phyloP scores from a whole-genome alignment of 2,888 invertebrate genomes.

The Dioctria rufipes region DNA sequence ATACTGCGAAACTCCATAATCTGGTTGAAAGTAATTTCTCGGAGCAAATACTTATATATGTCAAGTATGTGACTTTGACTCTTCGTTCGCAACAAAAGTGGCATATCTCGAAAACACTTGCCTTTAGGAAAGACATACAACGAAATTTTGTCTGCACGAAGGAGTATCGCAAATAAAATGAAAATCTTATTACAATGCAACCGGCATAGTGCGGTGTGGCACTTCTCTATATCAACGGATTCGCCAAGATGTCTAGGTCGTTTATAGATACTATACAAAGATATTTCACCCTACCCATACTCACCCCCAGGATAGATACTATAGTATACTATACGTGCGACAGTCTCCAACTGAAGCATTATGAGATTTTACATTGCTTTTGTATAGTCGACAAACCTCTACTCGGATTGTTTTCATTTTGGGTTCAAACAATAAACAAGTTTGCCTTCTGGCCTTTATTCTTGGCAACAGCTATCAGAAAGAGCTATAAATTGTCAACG shows the following conservation, averaged over 20 bases:
- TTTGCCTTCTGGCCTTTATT: constrained; percentile 16
- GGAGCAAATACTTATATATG: neutral
- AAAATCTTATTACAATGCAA: constrained; percentile 1
- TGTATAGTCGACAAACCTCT: neutral
- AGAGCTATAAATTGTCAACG: constrained; percentile 26
- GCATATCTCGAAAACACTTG: neutral
- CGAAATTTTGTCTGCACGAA: neutral
- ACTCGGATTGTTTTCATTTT: neutral
- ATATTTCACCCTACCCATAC: too few species aligned
- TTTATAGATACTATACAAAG: too few species aligned
- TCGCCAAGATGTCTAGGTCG: too few species aligned
- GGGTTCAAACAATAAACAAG: neutral
- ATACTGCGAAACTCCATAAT: neutral
- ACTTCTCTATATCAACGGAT: too few species aligned
- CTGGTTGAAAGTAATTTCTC: neutral
- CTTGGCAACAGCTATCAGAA: constrained; percentile 18
- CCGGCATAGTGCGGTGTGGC: neutral
- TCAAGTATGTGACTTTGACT: neutral
- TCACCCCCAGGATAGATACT: neutral
- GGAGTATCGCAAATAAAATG: neutral
- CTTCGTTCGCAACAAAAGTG: neutral
- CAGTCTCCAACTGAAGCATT: too few species aligned
- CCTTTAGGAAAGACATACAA: neutral
- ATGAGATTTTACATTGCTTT: neutral
- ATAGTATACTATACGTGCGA: too few species aligned